phyloP scores from a whole-genome alignment of 2,113 vertebrate genomes.

The Chionis minor region DNA sequence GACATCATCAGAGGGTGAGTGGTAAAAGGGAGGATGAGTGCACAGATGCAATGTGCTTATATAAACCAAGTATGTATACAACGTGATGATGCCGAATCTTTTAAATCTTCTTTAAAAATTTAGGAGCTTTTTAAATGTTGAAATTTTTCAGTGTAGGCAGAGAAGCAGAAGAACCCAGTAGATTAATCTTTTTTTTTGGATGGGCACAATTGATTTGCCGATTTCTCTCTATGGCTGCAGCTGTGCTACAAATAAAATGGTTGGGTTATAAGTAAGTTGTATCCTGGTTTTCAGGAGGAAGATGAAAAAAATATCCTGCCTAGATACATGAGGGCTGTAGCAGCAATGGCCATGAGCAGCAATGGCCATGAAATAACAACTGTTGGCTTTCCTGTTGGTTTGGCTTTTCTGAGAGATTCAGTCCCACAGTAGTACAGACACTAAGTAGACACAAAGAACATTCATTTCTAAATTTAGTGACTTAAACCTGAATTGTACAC shows the following conservation, averaged over 20 bases:
- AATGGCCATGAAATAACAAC: not conserved
- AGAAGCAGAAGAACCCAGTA: not conserved
- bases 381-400: not conserved
- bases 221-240: not conserved
- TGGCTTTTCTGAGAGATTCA: not conserved
- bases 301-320: not conserved
- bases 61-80: not conserved
- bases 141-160: not conserved
- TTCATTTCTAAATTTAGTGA: not conserved
- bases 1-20: not conserved
- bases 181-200: not conserved
- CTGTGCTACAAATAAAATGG: not conserved
- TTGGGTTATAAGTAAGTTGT: not conserved
- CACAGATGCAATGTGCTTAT: not conserved
- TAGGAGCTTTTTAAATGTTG: not conserved
- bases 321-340: not conserved
- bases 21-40: not conserved
- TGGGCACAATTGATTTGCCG: not conserved
- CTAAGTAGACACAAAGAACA: not conserved
- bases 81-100: not conserved
- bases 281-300: not conserved
- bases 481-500: not conserved
- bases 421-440: not conserved
- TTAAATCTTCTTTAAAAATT: not conserved
- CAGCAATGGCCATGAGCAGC: not conserved